Conservation (phyloP, 2,113 vertebrate genomes). For the Sclerurus mexicanus region DNA sequence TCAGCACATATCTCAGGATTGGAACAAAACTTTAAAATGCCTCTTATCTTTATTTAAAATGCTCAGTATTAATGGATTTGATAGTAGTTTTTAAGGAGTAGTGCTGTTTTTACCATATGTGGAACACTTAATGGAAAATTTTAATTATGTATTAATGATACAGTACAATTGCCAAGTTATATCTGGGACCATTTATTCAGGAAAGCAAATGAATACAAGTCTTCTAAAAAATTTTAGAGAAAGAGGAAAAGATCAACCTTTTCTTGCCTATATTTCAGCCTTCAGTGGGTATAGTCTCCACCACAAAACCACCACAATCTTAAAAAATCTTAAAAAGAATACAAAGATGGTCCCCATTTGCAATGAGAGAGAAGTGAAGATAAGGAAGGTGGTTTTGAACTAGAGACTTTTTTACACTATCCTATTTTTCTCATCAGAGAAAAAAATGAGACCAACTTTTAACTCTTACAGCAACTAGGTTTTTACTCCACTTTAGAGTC, state of each 20-base stretch:
- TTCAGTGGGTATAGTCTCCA: not conserved
- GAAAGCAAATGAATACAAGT: not conserved
- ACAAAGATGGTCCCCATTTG: not conserved
- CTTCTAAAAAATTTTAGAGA: not conserved
- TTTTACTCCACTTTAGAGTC: not conserved
- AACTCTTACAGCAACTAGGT: not conserved
- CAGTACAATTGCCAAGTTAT: not conserved
- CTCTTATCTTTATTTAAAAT: not conserved
- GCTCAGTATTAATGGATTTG: not conserved
- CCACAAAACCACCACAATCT: not conserved
- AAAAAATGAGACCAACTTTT: not conserved
- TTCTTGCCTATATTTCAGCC: not conserved
- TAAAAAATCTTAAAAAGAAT: not conserved
- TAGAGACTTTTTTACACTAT: not conserved
- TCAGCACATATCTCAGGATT: not conserved
- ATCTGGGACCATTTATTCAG: not conserved
- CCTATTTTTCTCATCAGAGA: not conserved
- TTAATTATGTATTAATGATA: not conserved
- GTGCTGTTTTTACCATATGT: not conserved
- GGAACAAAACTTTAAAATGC: not conserved
- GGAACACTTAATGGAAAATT: not conserved
- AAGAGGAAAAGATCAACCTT: not conserved
- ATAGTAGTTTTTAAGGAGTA: not conserved
- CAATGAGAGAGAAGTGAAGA: not conserved
- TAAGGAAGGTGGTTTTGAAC: not conserved